Conservation (phyloP, 2,797 vertebrate species). For the Limosa lapponica region DNA sequence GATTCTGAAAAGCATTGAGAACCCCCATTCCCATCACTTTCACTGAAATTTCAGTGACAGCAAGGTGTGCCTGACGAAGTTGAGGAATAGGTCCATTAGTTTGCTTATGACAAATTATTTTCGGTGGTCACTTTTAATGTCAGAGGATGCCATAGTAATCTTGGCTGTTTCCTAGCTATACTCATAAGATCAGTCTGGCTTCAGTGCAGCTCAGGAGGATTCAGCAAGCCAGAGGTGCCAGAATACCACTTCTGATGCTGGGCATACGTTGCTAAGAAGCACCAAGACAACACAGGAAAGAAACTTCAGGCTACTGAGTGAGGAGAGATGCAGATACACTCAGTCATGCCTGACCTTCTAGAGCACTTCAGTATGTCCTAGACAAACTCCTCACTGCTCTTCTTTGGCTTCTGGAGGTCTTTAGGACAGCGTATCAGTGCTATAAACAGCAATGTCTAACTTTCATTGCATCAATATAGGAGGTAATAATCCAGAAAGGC, state of each 20-base stretch:
- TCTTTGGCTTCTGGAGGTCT: background rate
- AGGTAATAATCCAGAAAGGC: background rate
- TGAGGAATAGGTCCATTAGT: background rate
- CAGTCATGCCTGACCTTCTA: constrained; percentile 25
- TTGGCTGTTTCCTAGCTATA: background rate
- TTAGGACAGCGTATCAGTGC: background rate
- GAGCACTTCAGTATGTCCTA: constrained; percentile 17
- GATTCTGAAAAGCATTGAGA: background rate
- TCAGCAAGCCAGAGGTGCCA: constrained; percentile 35
- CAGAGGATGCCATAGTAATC: background rate
- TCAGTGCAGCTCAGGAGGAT: background rate
- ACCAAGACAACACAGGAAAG: constrained; percentile 11
- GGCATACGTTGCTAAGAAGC: constrained; percentile 36
- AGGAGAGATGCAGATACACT: background rate
- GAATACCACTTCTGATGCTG: background rate
- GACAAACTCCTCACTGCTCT: constrained; percentile 2
- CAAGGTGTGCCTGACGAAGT: background rate
- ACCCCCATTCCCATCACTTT: background rate
- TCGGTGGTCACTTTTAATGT: fast-evolving
- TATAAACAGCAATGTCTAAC: background rate
- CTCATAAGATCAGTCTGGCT: background rate
- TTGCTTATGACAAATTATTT: background rate
- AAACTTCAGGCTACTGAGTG: constrained; percentile 13
- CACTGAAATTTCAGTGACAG: background rate
- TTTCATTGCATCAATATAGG: background rate